Percentiles rank a stretch among this genome's conserved stretches.
Conservation (phyloP, 2,113 vertebrate genomes). For the Siphamia tubifer region DNA sequence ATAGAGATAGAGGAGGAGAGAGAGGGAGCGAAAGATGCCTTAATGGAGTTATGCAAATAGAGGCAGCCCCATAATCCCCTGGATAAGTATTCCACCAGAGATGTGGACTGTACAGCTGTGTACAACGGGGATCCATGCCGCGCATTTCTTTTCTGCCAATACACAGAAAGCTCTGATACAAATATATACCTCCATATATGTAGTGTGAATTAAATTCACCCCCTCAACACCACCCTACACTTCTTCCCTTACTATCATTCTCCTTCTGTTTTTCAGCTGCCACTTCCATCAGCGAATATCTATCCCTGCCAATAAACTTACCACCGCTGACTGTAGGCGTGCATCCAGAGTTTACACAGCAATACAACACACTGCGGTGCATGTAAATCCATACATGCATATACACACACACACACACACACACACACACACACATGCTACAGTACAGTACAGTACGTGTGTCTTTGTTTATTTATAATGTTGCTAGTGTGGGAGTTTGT, state of each 20-base stretch:
- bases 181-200: slow-evolving; percentile 27
- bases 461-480: slow-evolving; percentile 28
- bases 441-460: too few species aligned
- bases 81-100: slow-evolving; percentile 62
- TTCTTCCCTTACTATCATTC: slow-evolving; percentile 14
- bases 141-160: slow-evolving; percentile 21
- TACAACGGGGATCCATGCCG: slow-evolving; percentile 31
- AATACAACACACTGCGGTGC: slow-evolving; percentile 1
- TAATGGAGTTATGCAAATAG: slow-evolving; percentile 76
- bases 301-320: slow-evolving; percentile 24
- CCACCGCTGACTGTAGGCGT: slow-evolving; percentile 21
- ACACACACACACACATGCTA: not conserved
- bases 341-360: not conserved
- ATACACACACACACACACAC: not conserved
- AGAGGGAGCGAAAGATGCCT: slow-evolving; percentile 44
- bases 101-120: slow-evolving; percentile 63
- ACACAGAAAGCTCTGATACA: slow-evolving; percentile 34
- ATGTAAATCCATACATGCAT: not conserved
- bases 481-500: slow-evolving; percentile 51
- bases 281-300: slow-evolving; percentile 7
- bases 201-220: slow-evolving; percentile 47
- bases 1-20: slow-evolving; percentile 17
- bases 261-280: slow-evolving; percentile 21
- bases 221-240: not conserved
- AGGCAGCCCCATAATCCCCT: slow-evolving; percentile 61